A percentile compares a stretch with the other conserved stretches of the same genome.
These are phyloP conservation scores for Tetramorium simillimum DNA, from an alignment of 1,140 invertebrate species.

Conservation along the genomic window DNA sequence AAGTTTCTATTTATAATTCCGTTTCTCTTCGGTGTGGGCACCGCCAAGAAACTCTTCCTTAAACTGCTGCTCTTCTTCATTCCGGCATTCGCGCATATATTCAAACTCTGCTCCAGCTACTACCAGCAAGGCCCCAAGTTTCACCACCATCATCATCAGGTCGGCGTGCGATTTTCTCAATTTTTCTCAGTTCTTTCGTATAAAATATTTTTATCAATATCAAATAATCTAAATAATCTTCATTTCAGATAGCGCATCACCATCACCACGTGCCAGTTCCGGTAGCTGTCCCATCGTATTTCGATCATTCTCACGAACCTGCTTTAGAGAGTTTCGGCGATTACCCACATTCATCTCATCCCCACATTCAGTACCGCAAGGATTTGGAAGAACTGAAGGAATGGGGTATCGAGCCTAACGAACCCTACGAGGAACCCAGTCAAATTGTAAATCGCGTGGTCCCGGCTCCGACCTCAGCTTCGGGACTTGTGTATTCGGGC, in stretches of 20 bases:
- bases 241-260: conserved; percentile 85
- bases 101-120: conserved; percentile 93
- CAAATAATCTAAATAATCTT: neutral
- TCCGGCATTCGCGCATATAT: conserved; percentile 92
- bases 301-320: conserved; percentile 67
- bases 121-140: conserved; percentile 91
- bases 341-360: conserved; percentile 80
- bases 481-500: conserved; percentile 64
- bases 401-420: conserved; percentile 83
- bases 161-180: conserved; percentile 26
- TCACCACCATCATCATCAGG: conserved; percentile 92
- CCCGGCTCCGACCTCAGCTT: conserved; percentile 41
- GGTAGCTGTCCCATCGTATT: conserved; percentile 81
- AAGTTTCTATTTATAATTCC: conserved; percentile 92
- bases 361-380: conserved; percentile 82
- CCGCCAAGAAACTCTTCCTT: conserved; percentile 93
- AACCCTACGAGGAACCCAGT: conserved; percentile 74
- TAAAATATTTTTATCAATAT: conserved; percentile 5
- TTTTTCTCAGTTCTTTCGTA: neutral
- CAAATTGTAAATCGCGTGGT: conserved; percentile 37
- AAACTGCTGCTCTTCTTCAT: conserved; percentile 93
- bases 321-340: conserved; percentile 80
- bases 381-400: conserved; percentile 83
- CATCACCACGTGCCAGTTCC: conserved; percentile 86
- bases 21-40: conserved; percentile 90